Base-by-base conservation (phyloP, 2,113 vertebrate species). In the Tupaia tana region DNA sequence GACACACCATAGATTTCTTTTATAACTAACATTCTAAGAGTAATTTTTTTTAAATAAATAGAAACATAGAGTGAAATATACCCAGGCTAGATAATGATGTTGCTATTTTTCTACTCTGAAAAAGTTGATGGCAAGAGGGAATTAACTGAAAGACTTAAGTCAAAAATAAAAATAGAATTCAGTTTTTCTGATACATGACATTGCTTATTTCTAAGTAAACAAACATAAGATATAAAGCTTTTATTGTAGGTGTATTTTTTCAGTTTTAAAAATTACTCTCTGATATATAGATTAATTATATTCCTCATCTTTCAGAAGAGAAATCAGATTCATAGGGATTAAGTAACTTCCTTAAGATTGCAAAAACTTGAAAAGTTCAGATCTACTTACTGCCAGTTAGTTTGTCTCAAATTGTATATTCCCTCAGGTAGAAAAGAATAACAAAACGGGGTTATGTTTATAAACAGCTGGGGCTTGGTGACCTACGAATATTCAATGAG, bases 11-110 rank as follows among this genome's bases (percentile, higher is more conserved):
- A 77, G n/a, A 73, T 71, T 54, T 4, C 8, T 84, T 95, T 90
- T 5, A 66, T 74, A 89, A 77, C 22, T 70, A 95, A 61, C 1
- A 73, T 63, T 90, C 58, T 74, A 69, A 10, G 25, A 86, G 6
- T 77, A 12, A 86, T 78, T 95, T 14, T 12, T 91, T 75, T 61
- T 81, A 95, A 95, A 92, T 18, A 90, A 9, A 58, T 9, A 89
- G 56, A 92, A 95, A 70, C 9, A 12, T 22, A 92, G 0, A 3
- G 6, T 82, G 1, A 70, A 7, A 73, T 7, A 22, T 52, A 6
- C 75, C 7, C 22, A 43, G 31, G 27, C 74, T 18, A 58, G 22
- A 74, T 25, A 86, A 71, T 66, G 19, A 70, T 70, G 18, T 70
- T 58, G 19, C 7, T 22, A 34, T 86, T 7, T 6, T 67, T 56